Evolutionary conservation across 2,888 invertebrate species (phyloP).

Genomic region (Pediacus dermestoides): DNA sequence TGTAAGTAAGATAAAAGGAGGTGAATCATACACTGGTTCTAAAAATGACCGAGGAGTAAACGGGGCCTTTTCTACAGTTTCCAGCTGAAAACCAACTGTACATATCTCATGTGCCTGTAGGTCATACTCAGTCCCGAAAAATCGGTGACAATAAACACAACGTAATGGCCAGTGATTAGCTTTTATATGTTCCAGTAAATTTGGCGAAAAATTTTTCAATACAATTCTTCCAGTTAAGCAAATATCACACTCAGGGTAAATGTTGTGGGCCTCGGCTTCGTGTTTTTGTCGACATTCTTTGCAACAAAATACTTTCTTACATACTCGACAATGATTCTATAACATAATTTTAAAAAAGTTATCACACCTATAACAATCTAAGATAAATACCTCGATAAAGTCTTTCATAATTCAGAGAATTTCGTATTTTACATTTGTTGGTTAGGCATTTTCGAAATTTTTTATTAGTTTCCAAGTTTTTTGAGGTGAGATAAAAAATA

Average conservation of each 20-base stretch:
- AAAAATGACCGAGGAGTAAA: neutral
- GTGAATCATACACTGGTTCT: constrained; percentile 23
- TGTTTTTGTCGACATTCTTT: constrained; percentile 39
- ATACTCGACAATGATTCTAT: constrained; percentile 40
- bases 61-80: neutral
- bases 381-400: constrained; percentile 20
- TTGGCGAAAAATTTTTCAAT: constrained; percentile 23
- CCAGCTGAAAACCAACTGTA: constrained; percentile 14
- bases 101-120: constrained; percentile 33
- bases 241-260: constrained; percentile 38
- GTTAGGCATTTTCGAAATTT: no score
- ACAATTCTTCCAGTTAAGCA: constrained; percentile 37
- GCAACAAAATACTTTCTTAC: constrained; percentile 41
- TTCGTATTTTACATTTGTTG: no score
- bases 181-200: constrained; percentile 35
- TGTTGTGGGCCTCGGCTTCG: constrained; percentile 33
- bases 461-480: no score
- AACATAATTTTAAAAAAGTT: constrained; percentile 19
- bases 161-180: constrained; percentile 38
- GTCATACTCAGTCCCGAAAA: constrained; percentile 33
- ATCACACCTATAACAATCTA: neutral
- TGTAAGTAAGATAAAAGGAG: constrained; percentile 17
- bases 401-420: no score
- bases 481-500: no score
- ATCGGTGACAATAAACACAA: constrained; percentile 36